Evolutionary conservation across 2,888 invertebrate species (phyloP), one percentile per base, ranked within the genome.

Genomic region (Sicus ferrugineus): DNA sequence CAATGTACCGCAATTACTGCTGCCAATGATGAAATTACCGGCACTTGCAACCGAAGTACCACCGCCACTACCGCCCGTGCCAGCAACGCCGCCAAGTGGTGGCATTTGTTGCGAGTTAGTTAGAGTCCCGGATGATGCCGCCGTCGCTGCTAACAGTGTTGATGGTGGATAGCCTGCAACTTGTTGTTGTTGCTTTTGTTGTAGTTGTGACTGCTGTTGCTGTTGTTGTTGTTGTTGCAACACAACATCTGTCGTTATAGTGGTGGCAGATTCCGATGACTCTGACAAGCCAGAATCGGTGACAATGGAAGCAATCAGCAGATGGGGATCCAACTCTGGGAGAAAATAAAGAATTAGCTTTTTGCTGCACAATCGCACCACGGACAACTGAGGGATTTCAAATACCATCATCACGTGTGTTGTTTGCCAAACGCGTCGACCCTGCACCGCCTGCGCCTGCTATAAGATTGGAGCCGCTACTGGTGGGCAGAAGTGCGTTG

Each of bases 371-470:
- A n/a, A n/a, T n/a, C n/a, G n/a, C n/a, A n/a, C n/a, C n/a, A n/a
- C n/a, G n/a, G n/a, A n/a, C n/a, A n/a, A n/a, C n/a, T n/a, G n/a
- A n/a, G n/a, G n/a, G n/a, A n/a, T 89, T 88, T 21, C 30, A 59
- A 58, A 48, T 67, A 81, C 90, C 90, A 80, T 89, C 89, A 73
- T 86, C 86, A 72, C 77, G 81, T 62, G 85, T 83, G 50, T 82
- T 87, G 52, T 84, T 83, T 48, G 81, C 81, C n/a, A 84, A 82
- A 23, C 84, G 79, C 62, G 80, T 77, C 50, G 28, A 66, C 46
- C 31, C 56, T 59, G 23, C 66, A 31, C 63, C 65, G 34, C 72
- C 72, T n/a, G 65, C 69, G 54, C 67, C 69, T 19, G 23, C 46
- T 31, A 59, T 26, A 16, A 59, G 54, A 52, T 67, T 67, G 4